Evolutionary conservation across 2,888 invertebrate genomes (phyloP), one percentile per base, ranked within the genome.

Genomic region (Empis stercorea): DNA sequence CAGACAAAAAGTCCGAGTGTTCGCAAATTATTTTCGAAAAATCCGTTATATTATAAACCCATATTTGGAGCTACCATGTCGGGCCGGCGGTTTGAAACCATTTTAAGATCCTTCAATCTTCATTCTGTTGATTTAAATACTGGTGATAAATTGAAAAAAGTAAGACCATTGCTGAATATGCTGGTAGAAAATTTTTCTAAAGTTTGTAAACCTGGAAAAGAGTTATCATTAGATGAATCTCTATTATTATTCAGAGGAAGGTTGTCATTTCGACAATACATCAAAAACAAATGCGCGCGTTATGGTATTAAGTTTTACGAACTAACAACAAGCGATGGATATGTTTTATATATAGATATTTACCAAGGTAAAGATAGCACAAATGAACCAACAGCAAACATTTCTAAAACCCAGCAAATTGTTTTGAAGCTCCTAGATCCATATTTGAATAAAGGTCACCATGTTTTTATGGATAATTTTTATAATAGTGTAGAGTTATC

Each of bases 401-500:
- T n/a, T n/a, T 34, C 34, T n/a, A 34, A 34, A 34, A 13, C n/a
- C 4, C n/a, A 34, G 4, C 5, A 34, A n/a, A 34, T 34, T n/a
- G 13, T 34, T n/a, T 13, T 34, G 2, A 34, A 34, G 7, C n/a
- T 34, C 3, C 3, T 34, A 7, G 7, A 4, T 6, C 4, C 13
- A 3, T 34, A 34, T 34, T 46, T 60, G 14, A 49, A 56, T 45
- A 55, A 57, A 46, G 59, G 59, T 20, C 57, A 58, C 50, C 49
- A 58, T 45, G 42, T 62, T 16, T 58, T 49, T 46, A 61, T 59
- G 58, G 58, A 60, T 44, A 57, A 56, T 48, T 56, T 52, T 51
- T 56, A 57, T 51, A 57, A 56, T 41, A 54, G 52, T 49, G 37
- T 54, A 27, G 23, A 27, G 23, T 39, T 56, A 15, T 48, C 53